Base-by-base conservation (phyloP, 2,888 invertebrate genomes). In the Neoascia interrupta region DNA sequence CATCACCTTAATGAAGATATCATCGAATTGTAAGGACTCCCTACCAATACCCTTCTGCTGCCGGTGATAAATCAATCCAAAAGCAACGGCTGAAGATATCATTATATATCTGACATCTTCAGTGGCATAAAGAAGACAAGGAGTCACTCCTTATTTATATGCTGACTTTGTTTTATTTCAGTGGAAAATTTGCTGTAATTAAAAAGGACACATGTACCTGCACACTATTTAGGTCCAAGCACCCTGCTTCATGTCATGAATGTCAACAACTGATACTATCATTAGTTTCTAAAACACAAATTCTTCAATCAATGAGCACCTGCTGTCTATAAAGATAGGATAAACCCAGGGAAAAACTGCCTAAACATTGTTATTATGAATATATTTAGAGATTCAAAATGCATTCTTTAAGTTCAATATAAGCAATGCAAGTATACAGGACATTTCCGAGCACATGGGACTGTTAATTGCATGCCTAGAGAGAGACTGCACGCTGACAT, bases 191-290 rank as follows among this genome's bases (percentile, higher is more conserved):
- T 75, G 70, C 43, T 58, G 36, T 51, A 54, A 63, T 63, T 63
- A 56, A 56, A 75, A 70, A 41, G 37, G 56, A 75, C 70, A 56
- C 75, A 47, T 75, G 70, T 61, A 60, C 39, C 53, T 53, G 58
- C 51, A 66, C 74, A 61, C 56, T 41, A 5, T 5, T 2, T 26
- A 26, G 10, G n/a, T 5, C 21, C 31, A 53, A 54, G 26, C 39
- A 34, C 47, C 36, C 36, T 56, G 54, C n/a, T n/a, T n/a, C n/a
- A n/a, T 45, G 37, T 28, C 61, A 63, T 56, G 61, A 69, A 61
- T 49, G 69, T 69, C 69, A 75, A 54, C 74, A 75, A 61, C 49
- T 75, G 75, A 75, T 75, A 75, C 56, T 36, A 75, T 70, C 75
- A 70, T 75, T 75, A 75, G 70, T 75, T 75, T 70, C 56, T 43